Evolutionary conservation across 2,113 vertebrate genomes (phyloP), one percentile per base, ranked within the genome.

Genomic region (Scortum barcoo): DNA sequence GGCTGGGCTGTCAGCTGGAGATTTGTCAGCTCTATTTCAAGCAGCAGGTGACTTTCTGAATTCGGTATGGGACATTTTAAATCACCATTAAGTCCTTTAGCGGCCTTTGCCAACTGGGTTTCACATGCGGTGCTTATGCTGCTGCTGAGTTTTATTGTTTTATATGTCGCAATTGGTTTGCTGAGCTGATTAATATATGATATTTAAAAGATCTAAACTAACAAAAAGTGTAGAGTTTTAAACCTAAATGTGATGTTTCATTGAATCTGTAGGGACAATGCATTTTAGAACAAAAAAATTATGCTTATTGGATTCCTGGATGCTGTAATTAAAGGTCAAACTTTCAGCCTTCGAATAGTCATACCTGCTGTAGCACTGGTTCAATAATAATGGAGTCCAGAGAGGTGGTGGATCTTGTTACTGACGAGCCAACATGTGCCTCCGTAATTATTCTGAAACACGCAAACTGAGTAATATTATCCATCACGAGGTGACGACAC

Each of bases 161-260:
- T 3, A 1, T 40, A 36, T 33, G 67, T 20, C 20, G 6, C 5
- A 19, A 20, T 38, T n/a, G 24, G 50, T 72, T 46, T 46, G 28
- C 82, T 62, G 38, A 58, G 57, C 36, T 65, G 26, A 79, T 73
- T 19, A 60, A 14, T 57, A 56, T 44, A 19, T 28, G 24, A 10
- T 14, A 50, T 65, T 26, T 44, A 30, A 44, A 51, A 33, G 9
- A 9, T 40, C n/a, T 40, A 24, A 54, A 6, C 2, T 7, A 50
- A 30, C 3, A 26, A 24, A 44, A 19, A 8, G 38, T n/a, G n/a
- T n/a, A 11, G 53, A 44, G 26, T 58, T 57, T 48, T 12, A n/a
- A 50, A 46, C n/a, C 50, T 5, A 30, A 19, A 28, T 53, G 1
- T 24, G n/a, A 51, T 60, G 36, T 26, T 73, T 36, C 8, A 54